These are phyloP conservation scores for Clepsis dumicolana DNA, from an alignment of 2,888 invertebrate genomes.

Conservation along the genomic window DNA sequence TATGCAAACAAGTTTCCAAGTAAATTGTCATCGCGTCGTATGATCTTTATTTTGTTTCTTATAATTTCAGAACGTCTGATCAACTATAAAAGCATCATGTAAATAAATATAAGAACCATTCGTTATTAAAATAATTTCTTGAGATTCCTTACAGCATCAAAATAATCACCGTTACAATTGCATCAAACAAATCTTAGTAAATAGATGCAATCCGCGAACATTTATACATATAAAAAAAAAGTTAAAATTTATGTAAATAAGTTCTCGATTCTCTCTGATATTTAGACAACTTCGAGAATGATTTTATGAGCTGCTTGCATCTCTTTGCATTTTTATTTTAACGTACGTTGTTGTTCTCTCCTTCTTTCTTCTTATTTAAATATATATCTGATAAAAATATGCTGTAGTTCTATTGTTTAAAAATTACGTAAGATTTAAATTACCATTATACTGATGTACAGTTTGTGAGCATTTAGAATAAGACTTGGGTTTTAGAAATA, in stretches of 20 bases:
- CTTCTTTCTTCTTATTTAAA: not conserved
- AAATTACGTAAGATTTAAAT: not conserved
- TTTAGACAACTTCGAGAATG: not conserved
- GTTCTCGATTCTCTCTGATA: not conserved
- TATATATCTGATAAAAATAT: not conserved
- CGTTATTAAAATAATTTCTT: not conserved
- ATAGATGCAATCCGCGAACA: constrained; percentile 12
- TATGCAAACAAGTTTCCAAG: no score
- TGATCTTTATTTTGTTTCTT: no score
- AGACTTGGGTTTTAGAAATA: no score
- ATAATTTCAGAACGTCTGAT: not conserved
- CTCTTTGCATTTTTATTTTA: not conserved
- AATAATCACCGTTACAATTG: constrained; percentile 14
- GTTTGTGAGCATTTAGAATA: no score
- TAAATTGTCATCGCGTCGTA: no score
- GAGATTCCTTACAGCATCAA: constrained; percentile 36
- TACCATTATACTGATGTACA: no score
- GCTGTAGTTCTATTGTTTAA: not conserved
- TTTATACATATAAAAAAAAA: constrained; percentile 1
- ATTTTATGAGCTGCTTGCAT: not conserved
- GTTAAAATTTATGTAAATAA: constrained; percentile 3
- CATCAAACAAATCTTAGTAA: not conserved
- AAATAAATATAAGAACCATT: constrained; percentile 1
- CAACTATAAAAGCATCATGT: not conserved
- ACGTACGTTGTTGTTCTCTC: not conserved